Evolutionary conservation across 2,888 invertebrate genomes (phyloP), one percentile per base, ranked within the genome.

Genomic region (Athrips mouffetella): DNA sequence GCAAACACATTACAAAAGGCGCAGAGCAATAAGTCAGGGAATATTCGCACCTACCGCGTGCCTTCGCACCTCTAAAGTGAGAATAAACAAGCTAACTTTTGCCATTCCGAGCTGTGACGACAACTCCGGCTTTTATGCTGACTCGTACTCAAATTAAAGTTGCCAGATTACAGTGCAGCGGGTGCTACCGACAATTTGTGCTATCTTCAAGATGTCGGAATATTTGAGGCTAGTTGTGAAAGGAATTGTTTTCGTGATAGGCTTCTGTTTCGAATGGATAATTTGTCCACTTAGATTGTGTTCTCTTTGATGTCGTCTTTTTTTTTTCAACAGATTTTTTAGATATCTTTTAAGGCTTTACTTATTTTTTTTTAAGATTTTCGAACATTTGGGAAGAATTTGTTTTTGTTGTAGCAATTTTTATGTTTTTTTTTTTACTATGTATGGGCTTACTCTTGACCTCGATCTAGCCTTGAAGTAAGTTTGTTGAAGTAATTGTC

Each of bases 31-130:
- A 74, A 63, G 58, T 73, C 67, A 68, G 62, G 47, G 54, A 54
- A 69, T 65, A 68, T 76, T 72, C 72, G 64, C 76, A 74, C 75
- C 73, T 72, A 65, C 64, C 70, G 73, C 72, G 71, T 72, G 67
- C 70, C 63, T 65, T 68, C 62, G 59, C 65, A 70, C 70, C 71
- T 71, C 69, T 64, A 66, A 71, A 75, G 71, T 73, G 72, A 71
- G 67, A 71, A 80, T 76, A 80, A 81, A 81, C 81, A 80, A 76
- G 76, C 68, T 66, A 80, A 81, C 79, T 81, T 80, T 78, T 66
- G 68, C 76, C 73, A 78, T 81, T 78, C 63, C 67, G 64, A 70
- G 73, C 72, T 70, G 68, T 67, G 67, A 52, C 56, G 60, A 55
- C 50, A 54, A 61, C 53, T 57, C 59, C 67, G 61, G 71, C 64